Evolutionary conservation across 2,888 invertebrate species (phyloP).

Genomic region (Zootermopsis nevadensis): DNA sequence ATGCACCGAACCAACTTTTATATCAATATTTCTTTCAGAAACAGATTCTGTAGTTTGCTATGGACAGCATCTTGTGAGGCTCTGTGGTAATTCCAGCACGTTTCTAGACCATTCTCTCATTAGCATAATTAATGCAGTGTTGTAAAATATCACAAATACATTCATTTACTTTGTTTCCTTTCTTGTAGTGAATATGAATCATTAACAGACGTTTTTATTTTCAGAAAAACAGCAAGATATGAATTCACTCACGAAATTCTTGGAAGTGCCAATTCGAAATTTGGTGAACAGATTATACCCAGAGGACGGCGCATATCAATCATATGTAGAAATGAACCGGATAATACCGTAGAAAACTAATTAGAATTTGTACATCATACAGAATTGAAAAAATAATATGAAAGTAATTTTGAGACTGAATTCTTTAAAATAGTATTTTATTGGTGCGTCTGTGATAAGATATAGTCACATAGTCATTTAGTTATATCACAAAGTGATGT

Average conservation of each 20-base stretch:
- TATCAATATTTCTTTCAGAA: too few species aligned
- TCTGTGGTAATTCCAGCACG: too few species aligned
- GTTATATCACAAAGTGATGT: background rate
- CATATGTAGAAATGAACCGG: slow-evolving; percentile 81
- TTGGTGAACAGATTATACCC: slow-evolving; percentile 69
- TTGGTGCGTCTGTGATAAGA: too few species aligned
- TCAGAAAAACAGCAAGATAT: slow-evolving; percentile 82
- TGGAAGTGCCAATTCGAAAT: slow-evolving; percentile 72
- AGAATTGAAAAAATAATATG: background rate
- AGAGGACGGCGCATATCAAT: slow-evolving; percentile 82
- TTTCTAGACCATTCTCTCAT: too few species aligned
- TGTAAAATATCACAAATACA: too few species aligned
- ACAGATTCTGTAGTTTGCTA: too few species aligned
- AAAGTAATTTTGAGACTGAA: background rate
- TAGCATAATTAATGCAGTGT: too few species aligned
- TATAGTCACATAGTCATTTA: background rate
- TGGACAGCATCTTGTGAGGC: too few species aligned
- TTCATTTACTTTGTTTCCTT: too few species aligned
- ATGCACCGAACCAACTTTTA: too few species aligned
- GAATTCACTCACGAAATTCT: slow-evolving; percentile 93
- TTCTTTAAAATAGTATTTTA: background rate
- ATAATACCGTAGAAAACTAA: background rate
- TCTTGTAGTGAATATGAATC: background rate
- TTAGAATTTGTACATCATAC: background rate
- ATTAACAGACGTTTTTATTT: slow-evolving; percentile 53